A percentile compares a stretch with the other conserved stretches of the same genome.
Evolutionary conservation across 2,888 invertebrate species (phyloP).

Genomic region (Philhelius pedissequus): DNA sequence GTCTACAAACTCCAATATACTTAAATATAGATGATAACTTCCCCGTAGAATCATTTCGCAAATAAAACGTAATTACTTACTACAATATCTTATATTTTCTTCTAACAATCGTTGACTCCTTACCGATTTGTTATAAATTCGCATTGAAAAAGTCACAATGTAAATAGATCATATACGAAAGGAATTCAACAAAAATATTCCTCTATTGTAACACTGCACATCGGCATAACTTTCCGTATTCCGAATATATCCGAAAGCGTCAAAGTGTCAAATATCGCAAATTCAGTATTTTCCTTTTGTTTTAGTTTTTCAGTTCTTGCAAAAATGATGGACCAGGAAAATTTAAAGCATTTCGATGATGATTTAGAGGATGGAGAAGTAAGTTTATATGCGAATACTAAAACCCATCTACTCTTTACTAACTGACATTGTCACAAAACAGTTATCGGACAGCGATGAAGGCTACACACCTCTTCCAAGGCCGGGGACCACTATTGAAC

Average conservation of each 20-base stretch:
- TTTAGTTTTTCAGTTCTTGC: not conserved
- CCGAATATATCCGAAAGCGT: conserved; percentile 26
- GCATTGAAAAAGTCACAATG: too few relatives aligned
- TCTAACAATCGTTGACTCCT: too few relatives aligned
- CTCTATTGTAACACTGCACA: not conserved
- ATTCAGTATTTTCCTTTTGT: not conserved
- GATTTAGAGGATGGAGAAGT: conserved; percentile 86
- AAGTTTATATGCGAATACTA: conserved; percentile 71
- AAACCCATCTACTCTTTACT: not conserved
- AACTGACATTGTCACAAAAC: conserved; percentile 15
- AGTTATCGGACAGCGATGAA: conserved; percentile 76
- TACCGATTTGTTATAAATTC: too few relatives aligned
- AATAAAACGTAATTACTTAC: too few relatives aligned
- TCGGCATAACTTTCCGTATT: not conserved
- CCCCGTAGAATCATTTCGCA: too few relatives aligned
- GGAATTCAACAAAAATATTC: not conserved
- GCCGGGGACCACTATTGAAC: conserved; percentile 69
- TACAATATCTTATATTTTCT: too few relatives aligned
- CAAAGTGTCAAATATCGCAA: conserved; percentile 56
- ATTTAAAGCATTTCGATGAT: conserved; percentile 81
- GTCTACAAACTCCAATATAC: too few relatives aligned
- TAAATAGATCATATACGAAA: too few relatives aligned
- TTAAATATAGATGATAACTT: too few relatives aligned
- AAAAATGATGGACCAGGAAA: conserved; percentile 81
- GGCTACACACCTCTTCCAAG: conserved; percentile 77